phyloP scores from a whole-genome alignment of 2,888 invertebrate genomes.

The Drosophila subsilvestris region DNA sequence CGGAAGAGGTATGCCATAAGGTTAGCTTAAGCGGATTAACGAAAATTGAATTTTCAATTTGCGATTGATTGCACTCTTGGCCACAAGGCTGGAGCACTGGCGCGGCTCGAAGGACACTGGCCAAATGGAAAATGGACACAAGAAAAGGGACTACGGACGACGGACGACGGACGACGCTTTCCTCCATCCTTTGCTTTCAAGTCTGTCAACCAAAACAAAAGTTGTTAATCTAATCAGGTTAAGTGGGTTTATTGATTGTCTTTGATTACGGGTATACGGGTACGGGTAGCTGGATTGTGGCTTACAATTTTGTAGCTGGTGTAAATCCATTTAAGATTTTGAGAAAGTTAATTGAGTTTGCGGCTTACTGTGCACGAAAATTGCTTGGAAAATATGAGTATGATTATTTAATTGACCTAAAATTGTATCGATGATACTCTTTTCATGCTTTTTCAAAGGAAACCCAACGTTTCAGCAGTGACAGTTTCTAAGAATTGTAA shows the following conservation, averaged over 20 bases:
- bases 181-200: constrained; percentile 15
- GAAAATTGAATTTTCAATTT: constrained; percentile 75
- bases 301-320: neutral
- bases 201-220: constrained; percentile 32
- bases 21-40: constrained; percentile 74
- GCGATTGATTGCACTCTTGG: constrained; percentile 67
- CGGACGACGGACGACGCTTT: neutral
- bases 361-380: neutral
- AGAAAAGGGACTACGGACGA: constrained; percentile 4
- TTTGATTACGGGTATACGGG: constrained; percentile 4
- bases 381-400: neutral
- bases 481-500: neutral
- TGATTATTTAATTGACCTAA: neutral
- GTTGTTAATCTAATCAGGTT: constrained; percentile 64
- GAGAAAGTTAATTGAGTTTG: neutral
- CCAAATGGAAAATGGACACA: constrained; percentile 6
- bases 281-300: neutral
- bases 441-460: too few relatives aligned
- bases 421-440: too few relatives aligned
- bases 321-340: constrained; percentile 17
- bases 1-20: constrained; percentile 45
- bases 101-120: neutral
- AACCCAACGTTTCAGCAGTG: neutral
- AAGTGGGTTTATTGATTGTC: constrained; percentile 48
- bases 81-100: neutral